Percentiles rank a stretch among this genome's conserved stretches.
These are phyloP conservation scores for Psittacula derbiana DNA, from an alignment of 2,797 vertebrate species.

Conservation along the genomic window DNA sequence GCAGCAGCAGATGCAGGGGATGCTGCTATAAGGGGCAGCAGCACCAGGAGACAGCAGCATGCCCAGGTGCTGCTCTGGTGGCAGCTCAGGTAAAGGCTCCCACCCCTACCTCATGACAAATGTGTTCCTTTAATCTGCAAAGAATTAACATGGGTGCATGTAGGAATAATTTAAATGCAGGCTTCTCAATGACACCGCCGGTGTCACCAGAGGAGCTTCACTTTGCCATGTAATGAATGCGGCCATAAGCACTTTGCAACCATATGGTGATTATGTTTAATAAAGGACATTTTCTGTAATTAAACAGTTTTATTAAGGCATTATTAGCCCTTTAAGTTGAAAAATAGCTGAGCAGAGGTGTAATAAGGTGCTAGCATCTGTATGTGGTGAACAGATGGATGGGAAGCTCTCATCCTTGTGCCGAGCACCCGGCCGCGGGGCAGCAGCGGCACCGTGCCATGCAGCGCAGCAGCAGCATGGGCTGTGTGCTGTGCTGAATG, in stretches of 20 bases:
- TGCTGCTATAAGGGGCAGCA: not conserved
- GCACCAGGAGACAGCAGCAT: rapidly evolving
- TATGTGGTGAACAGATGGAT: not conserved
- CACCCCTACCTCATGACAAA: rapidly evolving
- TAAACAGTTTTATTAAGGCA: conserved; percentile 57
- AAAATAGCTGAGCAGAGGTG: conserved; percentile 39
- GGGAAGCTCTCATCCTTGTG: not conserved
- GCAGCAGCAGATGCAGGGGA: not conserved
- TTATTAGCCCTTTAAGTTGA: conserved; percentile 59
- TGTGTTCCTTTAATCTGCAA: not conserved
- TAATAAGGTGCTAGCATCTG: conserved; percentile 12
- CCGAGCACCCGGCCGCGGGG: rapidly evolving
- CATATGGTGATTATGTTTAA: conserved; percentile 34
- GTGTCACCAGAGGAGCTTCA: not conserved
- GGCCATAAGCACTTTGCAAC: conserved; percentile 3
- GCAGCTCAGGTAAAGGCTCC: not conserved
- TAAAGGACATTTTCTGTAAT: conserved; percentile 48
- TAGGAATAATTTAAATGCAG: not conserved
- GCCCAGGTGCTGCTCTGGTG: not conserved
- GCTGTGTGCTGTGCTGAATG: rapidly evolving
- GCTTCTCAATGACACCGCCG: rapidly evolving
- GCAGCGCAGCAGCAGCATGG: not conserved
- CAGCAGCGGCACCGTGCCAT: rapidly evolving
- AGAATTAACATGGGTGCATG: rapidly evolving
- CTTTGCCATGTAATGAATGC: not conserved